Percentiles rank a stretch among this genome's conserved stretches.
Evolutionary conservation across 92 coral and sea anemone genomes (phyloP).

Genomic region (Parazoanthus swiftii): DNA sequence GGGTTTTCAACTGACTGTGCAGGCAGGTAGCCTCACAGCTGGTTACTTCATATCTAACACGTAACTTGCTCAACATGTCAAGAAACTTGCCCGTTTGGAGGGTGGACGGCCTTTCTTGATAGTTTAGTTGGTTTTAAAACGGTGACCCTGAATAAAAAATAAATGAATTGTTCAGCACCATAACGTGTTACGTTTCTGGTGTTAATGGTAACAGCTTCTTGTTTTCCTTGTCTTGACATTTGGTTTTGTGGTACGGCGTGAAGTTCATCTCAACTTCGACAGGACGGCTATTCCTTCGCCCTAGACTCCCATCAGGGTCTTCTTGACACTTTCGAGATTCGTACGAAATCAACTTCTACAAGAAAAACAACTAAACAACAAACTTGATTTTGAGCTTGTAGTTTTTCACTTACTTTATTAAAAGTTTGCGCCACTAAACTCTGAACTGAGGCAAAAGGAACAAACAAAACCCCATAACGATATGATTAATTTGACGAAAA

Average conservation of each 20-base stretch:
- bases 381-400: no score
- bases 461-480: no score
- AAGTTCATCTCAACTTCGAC: constrained; percentile 5
- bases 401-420: no score
- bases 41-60: no score
- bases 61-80: no score
- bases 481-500: no score
- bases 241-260: constrained; percentile 16
- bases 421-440: no score
- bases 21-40: no score
- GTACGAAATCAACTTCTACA: background rate
- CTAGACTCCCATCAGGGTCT: background rate
- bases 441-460: no score
- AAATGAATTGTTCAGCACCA: background rate
- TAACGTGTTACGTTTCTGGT: background rate
- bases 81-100: background rate
- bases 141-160: background rate
- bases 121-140: background rate
- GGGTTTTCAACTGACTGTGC: no score
- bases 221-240: background rate
- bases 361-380: background rate
- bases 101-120: background rate
- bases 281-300: background rate
- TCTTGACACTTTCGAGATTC: background rate
- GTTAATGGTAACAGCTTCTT: background rate